Percentiles rank a stretch among this genome's conserved stretches.
Evolutionary conservation across 1,140 invertebrate species (phyloP).

Genomic region (Triops cancriformis): DNA sequence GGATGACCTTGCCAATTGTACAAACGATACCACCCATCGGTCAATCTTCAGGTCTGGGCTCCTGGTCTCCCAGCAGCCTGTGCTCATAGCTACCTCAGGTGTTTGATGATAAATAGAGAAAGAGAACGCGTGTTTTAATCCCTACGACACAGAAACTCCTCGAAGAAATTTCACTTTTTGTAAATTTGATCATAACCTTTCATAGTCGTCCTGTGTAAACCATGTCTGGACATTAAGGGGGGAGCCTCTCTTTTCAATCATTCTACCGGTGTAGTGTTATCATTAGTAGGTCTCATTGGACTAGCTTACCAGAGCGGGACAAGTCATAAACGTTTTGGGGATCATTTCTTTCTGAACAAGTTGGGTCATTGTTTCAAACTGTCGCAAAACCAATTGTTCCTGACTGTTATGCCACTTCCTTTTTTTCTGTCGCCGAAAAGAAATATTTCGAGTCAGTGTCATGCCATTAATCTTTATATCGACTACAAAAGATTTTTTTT

Average conservation of each 20-base stretch:
- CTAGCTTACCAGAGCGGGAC: neutral
- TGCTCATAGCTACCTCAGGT: slow-evolving; percentile 12
- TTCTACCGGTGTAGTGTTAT: neutral
- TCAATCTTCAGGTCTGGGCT: slow-evolving; percentile 9
- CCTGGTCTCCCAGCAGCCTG: slow-evolving; percentile 7
- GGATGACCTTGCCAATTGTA: slow-evolving; percentile 10
- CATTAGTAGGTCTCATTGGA: neutral
- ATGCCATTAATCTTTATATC: neutral
- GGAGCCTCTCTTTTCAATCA: neutral
- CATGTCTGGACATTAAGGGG: slow-evolving; percentile 2
- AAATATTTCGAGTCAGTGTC: neutral
- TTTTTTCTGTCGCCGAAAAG: no score
- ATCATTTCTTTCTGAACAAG: neutral
- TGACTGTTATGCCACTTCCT: neutral
- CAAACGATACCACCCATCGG: slow-evolving; percentile 12
- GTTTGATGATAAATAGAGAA: slow-evolving; percentile 6
- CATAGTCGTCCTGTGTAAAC: neutral
- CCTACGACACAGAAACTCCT: neutral
- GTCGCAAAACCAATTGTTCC: neutral
- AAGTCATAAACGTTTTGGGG: neutral
- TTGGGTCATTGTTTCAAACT: neutral
- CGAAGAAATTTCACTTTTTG: neutral
- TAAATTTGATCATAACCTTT: neutral
- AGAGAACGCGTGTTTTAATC: neutral
- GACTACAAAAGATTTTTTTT: neutral